Conservation (phyloP, 2,797 vertebrate species). For the Gallinago solitaria region DNA sequence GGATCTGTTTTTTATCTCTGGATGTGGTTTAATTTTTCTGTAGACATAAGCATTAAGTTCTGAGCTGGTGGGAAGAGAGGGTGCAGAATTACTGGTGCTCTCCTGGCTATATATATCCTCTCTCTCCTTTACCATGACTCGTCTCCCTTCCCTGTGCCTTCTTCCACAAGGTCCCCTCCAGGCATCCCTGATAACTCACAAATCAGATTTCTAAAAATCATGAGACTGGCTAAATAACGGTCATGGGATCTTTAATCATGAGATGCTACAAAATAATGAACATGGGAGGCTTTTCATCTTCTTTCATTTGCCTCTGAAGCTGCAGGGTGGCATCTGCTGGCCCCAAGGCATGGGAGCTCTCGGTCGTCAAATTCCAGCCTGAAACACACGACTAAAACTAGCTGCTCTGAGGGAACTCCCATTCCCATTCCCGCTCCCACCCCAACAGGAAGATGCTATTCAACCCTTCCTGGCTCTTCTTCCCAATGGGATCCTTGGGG, state of each 20-base stretch:
- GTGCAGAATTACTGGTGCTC: not conserved
- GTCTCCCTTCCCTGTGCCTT: not conserved
- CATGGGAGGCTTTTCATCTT: not conserved
- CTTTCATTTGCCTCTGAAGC: not conserved
- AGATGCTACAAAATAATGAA: not conserved
- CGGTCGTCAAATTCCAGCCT: not conserved
- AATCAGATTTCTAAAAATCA: not conserved
- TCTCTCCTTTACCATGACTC: not conserved
- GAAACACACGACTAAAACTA: rapidly evolving
- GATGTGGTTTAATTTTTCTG: not conserved
- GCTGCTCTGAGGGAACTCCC: not conserved
- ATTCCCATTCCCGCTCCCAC: not conserved
- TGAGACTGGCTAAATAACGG: not conserved
- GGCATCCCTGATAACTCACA: not conserved
- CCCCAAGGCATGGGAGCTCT: not conserved
- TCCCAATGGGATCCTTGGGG: not conserved
- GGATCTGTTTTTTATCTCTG: not conserved
- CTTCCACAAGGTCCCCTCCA: not conserved
- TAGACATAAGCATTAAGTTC: not conserved
- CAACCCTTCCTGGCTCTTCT: not conserved
- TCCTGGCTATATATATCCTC: not conserved
- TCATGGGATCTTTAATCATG: not conserved
- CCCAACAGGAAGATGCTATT: not conserved
- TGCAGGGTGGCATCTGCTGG: not conserved
- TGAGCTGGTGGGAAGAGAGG: not conserved